A percentile compares a stretch with the other conserved stretches of the same genome.
Evolutionary conservation across 2,113 vertebrate species (phyloP).

Genomic region (Phalacrocorax brasilianus): DNA sequence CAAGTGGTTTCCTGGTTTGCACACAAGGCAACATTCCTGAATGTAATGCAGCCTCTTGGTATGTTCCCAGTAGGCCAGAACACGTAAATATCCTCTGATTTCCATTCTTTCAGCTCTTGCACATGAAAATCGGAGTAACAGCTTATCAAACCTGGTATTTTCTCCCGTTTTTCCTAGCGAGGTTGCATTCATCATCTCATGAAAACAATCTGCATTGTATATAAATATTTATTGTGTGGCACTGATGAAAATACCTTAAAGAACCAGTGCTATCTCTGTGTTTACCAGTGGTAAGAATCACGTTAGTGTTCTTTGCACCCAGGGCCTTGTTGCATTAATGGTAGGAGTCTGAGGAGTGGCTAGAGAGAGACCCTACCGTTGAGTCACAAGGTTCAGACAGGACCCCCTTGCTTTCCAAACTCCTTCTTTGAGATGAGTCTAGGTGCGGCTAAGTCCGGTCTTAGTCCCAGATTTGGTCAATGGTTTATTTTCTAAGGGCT

Average conservation of each 20-base stretch:
- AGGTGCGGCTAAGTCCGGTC: too few relatives aligned
- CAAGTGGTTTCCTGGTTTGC: background rate
- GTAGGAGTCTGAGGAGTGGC: too few relatives aligned
- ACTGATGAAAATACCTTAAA: background rate
- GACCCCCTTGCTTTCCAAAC: too few relatives aligned
- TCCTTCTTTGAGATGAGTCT: too few relatives aligned
- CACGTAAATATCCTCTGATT: background rate
- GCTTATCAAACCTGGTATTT: background rate
- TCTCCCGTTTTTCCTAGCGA: background rate
- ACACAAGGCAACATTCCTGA: background rate
- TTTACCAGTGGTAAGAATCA: background rate
- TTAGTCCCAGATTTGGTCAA: too few relatives aligned
- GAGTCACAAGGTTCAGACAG: too few relatives aligned
- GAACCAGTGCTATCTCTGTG: background rate
- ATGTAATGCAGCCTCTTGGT: background rate
- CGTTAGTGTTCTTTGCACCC: rapidly evolving
- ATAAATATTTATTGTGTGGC: background rate
- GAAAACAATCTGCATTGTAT: background rate
- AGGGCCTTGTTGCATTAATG: background rate
- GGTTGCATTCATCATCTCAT: background rate
- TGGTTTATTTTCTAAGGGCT: too few relatives aligned
- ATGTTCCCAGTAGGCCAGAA: background rate
- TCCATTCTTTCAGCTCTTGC: background rate
- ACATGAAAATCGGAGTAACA: background rate
- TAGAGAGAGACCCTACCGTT: too few relatives aligned